These are phyloP conservation scores for Verasper variegatus DNA, from an alignment of 2,113 vertebrate species.

Conservation along the genomic window DNA sequence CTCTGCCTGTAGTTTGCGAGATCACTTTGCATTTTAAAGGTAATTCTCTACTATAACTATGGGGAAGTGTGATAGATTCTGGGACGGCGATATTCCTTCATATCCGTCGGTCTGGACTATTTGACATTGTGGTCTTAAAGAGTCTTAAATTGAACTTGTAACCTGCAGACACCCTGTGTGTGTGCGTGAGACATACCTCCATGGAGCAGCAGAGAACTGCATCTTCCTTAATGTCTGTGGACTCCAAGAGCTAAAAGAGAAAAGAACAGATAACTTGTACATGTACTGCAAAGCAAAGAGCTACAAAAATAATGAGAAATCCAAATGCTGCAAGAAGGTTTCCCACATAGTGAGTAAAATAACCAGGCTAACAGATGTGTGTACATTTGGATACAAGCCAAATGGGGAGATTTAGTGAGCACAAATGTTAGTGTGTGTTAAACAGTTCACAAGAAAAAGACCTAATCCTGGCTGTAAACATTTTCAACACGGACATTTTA, in stretches of 20 bases:
- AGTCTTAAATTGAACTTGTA: no score
- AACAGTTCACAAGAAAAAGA: conserved; percentile 41
- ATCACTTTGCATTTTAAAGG: no score
- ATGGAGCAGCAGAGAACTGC: conserved; percentile 97
- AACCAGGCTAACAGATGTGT: conserved; percentile 12
- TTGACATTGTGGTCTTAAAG: no score
- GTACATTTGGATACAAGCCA: conserved; percentile 32
- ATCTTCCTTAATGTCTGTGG: conserved; percentile 95
- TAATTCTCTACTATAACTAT: no score
- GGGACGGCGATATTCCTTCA: no score
- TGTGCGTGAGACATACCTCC: conserved; percentile 86
- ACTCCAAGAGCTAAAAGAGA: conserved; percentile 90
- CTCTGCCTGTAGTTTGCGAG: no score
- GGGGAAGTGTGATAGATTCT: no score
- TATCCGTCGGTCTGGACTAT: no score
- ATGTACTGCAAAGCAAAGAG: conserved; percentile 21
- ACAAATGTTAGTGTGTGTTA: conserved; percentile 39
- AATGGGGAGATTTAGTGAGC: conserved; percentile 47
- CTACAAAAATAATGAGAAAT: conserved; percentile 6
- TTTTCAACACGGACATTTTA: conserved; percentile 59
- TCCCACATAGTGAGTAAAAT: conserved; percentile 9
- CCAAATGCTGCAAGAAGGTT: not conserved
- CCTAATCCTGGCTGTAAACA: conserved; percentile 58
- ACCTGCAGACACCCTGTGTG: not conserved
- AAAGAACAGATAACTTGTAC: conserved; percentile 44